A percentile compares a stretch with the other conserved stretches of the same genome.
These are phyloP conservation scores for Oplegnathus fasciatus DNA, from an alignment of 2,113 vertebrate species.

Conservation along the genomic window DNA sequence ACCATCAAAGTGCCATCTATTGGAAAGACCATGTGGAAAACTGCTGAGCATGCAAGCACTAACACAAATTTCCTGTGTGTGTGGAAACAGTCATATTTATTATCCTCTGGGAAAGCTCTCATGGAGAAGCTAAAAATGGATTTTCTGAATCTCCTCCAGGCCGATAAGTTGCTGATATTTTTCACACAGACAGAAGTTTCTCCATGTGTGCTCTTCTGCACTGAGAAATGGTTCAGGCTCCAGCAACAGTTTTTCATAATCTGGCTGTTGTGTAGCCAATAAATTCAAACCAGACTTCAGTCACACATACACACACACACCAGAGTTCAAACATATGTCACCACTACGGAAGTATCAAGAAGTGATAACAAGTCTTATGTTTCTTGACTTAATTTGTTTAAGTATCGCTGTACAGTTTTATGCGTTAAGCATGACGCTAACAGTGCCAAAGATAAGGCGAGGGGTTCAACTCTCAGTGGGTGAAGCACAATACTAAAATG, in stretches of 20 bases:
- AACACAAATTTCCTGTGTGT: slow-evolving; percentile 59
- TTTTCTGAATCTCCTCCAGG: slow-evolving; percentile 72
- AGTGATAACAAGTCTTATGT: neutral
- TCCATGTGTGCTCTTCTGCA: slow-evolving; percentile 48
- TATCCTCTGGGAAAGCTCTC: slow-evolving; percentile 68
- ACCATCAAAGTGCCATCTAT: slow-evolving; percentile 61
- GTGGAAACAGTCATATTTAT: slow-evolving; percentile 66
- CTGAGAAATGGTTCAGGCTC: slow-evolving; percentile 52
- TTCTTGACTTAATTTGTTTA: slow-evolving; percentile 9
- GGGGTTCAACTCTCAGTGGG: neutral
- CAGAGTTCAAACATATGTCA: slow-evolving; percentile 34
- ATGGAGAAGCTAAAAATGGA: slow-evolving; percentile 72
- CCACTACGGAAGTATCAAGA: neutral
- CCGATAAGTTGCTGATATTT: slow-evolving; percentile 67
- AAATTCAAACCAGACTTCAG: slow-evolving; percentile 46
- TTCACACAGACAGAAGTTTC: slow-evolving; percentile 62
- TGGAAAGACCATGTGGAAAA: slow-evolving; percentile 70
- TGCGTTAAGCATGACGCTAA: neutral
- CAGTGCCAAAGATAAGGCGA: neutral
- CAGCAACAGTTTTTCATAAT: slow-evolving; percentile 51
- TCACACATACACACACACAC: neutral
- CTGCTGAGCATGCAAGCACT: slow-evolving; percentile 72
- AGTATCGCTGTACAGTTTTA: neutral
- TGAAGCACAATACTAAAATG: neutral
- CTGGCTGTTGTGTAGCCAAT: slow-evolving; percentile 34